phyloP scores from a whole-genome alignment of 2,888 invertebrate genomes.

The Disparrhopalites patrizii region DNA sequence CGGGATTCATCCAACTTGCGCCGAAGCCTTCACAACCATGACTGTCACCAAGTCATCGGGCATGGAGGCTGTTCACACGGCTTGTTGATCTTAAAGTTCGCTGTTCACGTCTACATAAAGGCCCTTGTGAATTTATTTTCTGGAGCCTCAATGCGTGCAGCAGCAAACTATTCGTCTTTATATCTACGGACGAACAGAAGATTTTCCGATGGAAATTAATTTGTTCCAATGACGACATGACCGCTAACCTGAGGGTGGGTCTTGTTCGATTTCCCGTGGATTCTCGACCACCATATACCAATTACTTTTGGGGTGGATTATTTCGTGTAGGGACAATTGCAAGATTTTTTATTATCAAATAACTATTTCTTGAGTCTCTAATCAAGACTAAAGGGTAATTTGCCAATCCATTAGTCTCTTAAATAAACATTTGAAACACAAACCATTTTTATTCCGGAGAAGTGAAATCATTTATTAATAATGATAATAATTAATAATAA shows the following conservation, averaged over 20 bases:
- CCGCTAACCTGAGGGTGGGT: conserved; percentile 12
- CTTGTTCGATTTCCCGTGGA: conserved; percentile 6
- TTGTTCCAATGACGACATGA: conserved; percentile 3
- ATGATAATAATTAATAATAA: too few species aligned
- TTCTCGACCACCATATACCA: too few species aligned
- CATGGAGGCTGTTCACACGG: conserved; percentile 51
- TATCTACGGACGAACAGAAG: background rate
- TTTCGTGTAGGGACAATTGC: too few species aligned
- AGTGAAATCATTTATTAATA: too few species aligned
- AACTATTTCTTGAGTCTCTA: too few species aligned
- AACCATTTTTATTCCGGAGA: too few species aligned
- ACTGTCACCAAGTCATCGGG: conserved; percentile 56
- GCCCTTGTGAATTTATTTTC: background rate
- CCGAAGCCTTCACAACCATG: conserved; percentile 59
- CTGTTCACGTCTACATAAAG: background rate
- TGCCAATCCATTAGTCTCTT: too few species aligned
- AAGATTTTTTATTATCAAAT: too few species aligned
- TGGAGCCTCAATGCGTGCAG: background rate
- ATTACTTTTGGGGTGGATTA: too few species aligned
- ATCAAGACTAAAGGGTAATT: too few species aligned
- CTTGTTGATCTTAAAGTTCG: conserved; percentile 55
- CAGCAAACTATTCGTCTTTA: conserved; percentile 3
- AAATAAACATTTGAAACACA: too few species aligned
- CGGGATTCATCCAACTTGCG: conserved; percentile 62
- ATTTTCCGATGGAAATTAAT: background rate